These are phyloP conservation scores for Pelecanus crispus DNA, from an alignment of 2,113 vertebrate species.

Conservation along the genomic window DNA sequence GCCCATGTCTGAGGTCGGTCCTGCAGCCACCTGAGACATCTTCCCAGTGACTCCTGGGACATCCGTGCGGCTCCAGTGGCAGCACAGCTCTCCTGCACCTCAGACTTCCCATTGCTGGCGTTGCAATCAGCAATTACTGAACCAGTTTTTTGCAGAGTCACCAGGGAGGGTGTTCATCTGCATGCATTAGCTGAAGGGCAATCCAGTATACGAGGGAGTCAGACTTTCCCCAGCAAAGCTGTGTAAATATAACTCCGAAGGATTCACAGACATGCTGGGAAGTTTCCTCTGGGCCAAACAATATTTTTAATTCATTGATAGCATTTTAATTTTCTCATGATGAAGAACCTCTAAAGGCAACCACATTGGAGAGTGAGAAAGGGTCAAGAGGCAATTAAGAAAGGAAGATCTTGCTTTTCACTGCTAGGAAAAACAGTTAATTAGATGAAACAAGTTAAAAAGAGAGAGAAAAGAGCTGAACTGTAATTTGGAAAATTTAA, in stretches of 20 bases:
- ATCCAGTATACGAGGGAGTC: background rate
- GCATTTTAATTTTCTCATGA: conserved; percentile 61
- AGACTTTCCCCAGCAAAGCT: background rate
- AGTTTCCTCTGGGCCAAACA: conserved; percentile 39
- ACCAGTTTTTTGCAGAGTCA: background rate
- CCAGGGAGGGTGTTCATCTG: background rate
- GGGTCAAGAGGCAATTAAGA: conserved; percentile 65
- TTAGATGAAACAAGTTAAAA: conserved; percentile 46
- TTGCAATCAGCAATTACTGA: background rate
- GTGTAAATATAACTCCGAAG: background rate
- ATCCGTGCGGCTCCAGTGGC: background rate
- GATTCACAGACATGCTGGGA: background rate
- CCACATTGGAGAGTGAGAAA: conserved; percentile 14
- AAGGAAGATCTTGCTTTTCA: conserved; percentile 53
- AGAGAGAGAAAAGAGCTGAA: conserved; percentile 19
- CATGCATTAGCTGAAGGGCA: background rate
- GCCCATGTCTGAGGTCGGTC: background rate
- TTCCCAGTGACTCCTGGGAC: background rate
- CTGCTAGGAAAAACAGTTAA: conserved; percentile 58
- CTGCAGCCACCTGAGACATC: no score
- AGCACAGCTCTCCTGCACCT: fast-evolving
- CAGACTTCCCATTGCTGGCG: background rate
- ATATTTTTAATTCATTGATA: conserved; percentile 35
- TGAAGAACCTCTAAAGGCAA: conserved; percentile 47
- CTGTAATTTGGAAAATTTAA: conserved; percentile 44